These are phyloP conservation scores for Limonius californicus DNA, from an alignment of 1,140 invertebrate genomes.

Conservation along the genomic window DNA sequence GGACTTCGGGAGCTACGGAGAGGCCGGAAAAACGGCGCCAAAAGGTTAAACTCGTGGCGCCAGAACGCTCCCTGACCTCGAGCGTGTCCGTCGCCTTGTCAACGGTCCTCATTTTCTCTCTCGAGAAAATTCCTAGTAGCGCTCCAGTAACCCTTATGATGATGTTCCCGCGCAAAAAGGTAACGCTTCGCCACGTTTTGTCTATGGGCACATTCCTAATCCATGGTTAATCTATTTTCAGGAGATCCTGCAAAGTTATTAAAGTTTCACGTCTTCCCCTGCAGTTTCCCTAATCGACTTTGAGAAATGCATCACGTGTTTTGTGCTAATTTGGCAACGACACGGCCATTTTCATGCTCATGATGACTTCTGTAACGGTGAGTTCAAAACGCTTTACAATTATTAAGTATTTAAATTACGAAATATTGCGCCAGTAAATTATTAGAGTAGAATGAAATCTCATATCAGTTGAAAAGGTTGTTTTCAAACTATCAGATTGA, in stretches of 20 bases:
- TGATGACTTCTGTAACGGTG: slow-evolving; percentile 37
- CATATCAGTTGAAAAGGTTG: too few relatives aligned
- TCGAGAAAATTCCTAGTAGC: not conserved
- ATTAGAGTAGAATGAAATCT: too few relatives aligned
- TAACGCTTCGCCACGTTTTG: not conserved
- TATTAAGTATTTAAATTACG: not conserved
- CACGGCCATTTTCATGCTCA: not conserved
- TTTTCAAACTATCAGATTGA: too few relatives aligned
- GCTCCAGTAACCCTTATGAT: slow-evolving; percentile 2
- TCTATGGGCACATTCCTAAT: not conserved
- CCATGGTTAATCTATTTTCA: not conserved
- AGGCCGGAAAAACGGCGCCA: not conserved
- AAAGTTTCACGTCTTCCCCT: not conserved
- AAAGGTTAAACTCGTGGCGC: not conserved
- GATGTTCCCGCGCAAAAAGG: not conserved
- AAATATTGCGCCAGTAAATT: too few relatives aligned
- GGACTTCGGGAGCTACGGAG: not conserved
- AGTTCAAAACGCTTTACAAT: too few relatives aligned
- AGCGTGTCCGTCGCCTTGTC: slow-evolving; percentile 1
- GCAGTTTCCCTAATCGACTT: not conserved
- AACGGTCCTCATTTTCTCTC: not conserved
- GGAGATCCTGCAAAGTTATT: not conserved
- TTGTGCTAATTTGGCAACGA: not conserved
- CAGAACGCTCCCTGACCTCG: slow-evolving; percentile 2
- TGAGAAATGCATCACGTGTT: not conserved